phyloP scores from a whole-genome alignment of 23 tunicate species.

The Clavelina lepadiformis region DNA sequence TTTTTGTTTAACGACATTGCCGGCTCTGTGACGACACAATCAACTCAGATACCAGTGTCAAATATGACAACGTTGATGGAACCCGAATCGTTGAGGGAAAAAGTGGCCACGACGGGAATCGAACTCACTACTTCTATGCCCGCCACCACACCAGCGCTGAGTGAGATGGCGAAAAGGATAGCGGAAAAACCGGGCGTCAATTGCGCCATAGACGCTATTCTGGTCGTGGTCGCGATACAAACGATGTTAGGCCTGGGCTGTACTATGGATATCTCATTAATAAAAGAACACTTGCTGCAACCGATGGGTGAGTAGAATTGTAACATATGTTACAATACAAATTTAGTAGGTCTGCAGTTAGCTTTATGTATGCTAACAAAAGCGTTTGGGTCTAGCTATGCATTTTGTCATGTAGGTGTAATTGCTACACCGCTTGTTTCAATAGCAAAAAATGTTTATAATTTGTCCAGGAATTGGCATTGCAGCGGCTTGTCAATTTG shows the following conservation, averaged over 20 bases:
- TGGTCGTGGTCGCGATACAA: constrained; percentile 57
- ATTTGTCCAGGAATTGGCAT: constrained; percentile 46
- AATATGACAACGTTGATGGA: too few species aligned
- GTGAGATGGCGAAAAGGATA: constrained; percentile 26
- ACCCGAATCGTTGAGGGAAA: too few species aligned
- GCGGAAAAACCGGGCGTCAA: constrained; percentile 35
- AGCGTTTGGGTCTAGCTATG: too few species aligned
- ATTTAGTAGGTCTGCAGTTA: too few species aligned
- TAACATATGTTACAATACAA: too few species aligned
- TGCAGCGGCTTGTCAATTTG: constrained; percentile 68
- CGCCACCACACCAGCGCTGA: constrained; percentile 4
- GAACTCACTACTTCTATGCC: too few species aligned
- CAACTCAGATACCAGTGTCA: too few species aligned
- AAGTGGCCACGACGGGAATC: too few species aligned
- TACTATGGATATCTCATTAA: constrained; percentile 48
- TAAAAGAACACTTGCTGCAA: constrained; percentile 40
- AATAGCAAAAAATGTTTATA: not conserved
- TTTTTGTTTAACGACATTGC: too few species aligned
- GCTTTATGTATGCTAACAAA: too few species aligned
- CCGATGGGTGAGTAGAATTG: constrained; percentile 29
- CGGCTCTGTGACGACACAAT: too few species aligned
- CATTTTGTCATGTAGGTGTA: too few species aligned
- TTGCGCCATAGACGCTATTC: constrained; percentile 50
- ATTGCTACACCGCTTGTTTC: not conserved
- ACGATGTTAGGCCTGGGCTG: constrained; percentile 81